Evolutionary conservation across 92 coral and sea anemone species (phyloP), one percentile per base, ranked within the genome.

Genomic region (Blastomussa wellsi): DNA sequence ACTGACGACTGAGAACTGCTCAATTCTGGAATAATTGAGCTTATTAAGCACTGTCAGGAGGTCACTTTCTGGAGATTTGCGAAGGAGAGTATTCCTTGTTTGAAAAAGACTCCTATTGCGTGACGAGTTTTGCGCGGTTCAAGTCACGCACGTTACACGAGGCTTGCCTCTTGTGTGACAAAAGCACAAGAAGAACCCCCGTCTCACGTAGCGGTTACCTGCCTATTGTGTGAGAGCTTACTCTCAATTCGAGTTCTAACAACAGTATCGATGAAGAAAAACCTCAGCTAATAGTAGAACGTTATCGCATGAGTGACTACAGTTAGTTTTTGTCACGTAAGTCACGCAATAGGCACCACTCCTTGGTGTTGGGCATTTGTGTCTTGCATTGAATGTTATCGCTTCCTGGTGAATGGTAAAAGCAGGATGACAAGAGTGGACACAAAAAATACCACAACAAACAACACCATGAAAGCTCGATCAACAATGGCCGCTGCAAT

Each of bases 401-500:
- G 12, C 32, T 84, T 67, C 1, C 83, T 88, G 15, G 86, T 76
- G 35, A 68, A 82, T 11, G 98, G 98, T 20, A 92, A 69, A 64
- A 85, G 26, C 3, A 94, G 90, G 44, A 94, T 90, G 36, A 86
- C 24, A 3, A 82, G 9, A 15, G 98, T 89, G 4, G 98, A 92
- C 53, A 87, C 17, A 5, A 82, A 44, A 84, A 94, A 94, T 33
- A 94, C 92, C 31, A 71, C 24, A 17, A 90, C 73, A 87, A 94
- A 94, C 66, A 94, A 37, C 51, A 86, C 22, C 98, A 94, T 92
- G 86, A 94, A 94, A 12, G 93, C 90, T 74, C 95, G 86, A 81
- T 94, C 98, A 19, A 92, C 93, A 62, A 94, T 92, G 55, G 98
- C 93, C 1, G 98, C 95, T 0, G 98, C 98, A 19, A 92, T 76